Conservation (phyloP, 2,888 invertebrate genomes). For the Phyllotreta cruciferae region DNA sequence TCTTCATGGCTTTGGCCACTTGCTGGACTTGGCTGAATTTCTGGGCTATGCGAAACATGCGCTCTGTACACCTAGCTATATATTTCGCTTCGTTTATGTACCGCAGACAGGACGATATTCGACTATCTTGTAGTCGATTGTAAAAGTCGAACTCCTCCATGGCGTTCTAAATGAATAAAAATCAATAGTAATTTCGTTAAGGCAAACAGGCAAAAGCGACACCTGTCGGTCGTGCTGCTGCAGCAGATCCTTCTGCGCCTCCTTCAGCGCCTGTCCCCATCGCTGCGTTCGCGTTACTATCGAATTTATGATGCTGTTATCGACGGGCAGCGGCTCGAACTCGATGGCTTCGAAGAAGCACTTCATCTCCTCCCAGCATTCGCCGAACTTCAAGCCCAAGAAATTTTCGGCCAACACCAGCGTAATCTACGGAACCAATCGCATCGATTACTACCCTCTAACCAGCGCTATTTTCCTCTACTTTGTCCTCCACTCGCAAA, state of each 20-base stretch:
- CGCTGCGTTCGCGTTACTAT: slow-evolving; percentile 55
- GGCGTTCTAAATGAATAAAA: slow-evolving; percentile 45
- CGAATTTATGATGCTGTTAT: slow-evolving; percentile 54
- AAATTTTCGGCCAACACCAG: slow-evolving; percentile 59
- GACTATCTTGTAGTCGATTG: slow-evolving; percentile 52
- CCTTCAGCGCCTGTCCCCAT: slow-evolving; percentile 55
- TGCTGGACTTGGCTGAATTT: slow-evolving; percentile 44
- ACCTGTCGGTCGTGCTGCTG: slow-evolving; percentile 46
- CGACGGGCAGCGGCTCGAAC: slow-evolving; percentile 55
- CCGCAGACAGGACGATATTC: slow-evolving; percentile 54
- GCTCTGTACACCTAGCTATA: slow-evolving; percentile 57
- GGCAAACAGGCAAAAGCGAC: too few species aligned
- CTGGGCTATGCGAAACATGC: slow-evolving; percentile 52
- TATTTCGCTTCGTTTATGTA: slow-evolving; percentile 57
- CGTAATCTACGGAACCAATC: slow-evolving; percentile 55
- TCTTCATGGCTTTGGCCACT: slow-evolving; percentile 35
- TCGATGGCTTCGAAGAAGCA: slow-evolving; percentile 54
- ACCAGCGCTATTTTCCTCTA: slow-evolving; percentile 36
- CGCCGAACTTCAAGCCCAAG: slow-evolving; percentile 59
- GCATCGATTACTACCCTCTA: slow-evolving; percentile 4
- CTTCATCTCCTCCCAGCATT: slow-evolving; percentile 60
- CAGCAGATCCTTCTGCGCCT: slow-evolving; percentile 53
- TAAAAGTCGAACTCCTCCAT: slow-evolving; percentile 55
- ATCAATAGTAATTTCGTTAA: slow-evolving; percentile 6
- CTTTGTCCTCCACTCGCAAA: slow-evolving; percentile 54